phyloP scores from a whole-genome alignment of 2,113 vertebrate genomes.

The Planiliza haematocheilus region DNA sequence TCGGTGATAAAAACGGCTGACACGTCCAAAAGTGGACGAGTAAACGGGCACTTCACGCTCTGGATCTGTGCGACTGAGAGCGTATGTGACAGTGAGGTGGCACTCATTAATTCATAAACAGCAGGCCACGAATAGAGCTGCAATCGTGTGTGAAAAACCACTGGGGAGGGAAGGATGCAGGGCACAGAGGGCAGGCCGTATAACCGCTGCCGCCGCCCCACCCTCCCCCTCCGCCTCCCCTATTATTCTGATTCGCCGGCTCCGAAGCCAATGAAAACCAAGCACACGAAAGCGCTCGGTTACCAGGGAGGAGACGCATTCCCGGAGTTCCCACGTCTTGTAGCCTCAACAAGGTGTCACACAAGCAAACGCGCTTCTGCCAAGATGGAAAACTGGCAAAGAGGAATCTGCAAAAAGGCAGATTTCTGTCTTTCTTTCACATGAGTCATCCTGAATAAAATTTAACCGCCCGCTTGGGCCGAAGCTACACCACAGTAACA shows the following conservation, averaged over 20 bases:
- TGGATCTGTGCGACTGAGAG: slow-evolving; percentile 43
- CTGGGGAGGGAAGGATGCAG: slow-evolving; percentile 40
- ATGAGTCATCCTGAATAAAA: not conserved
- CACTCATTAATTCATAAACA: slow-evolving; percentile 78
- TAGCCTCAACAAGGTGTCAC: slow-evolving; percentile 13
- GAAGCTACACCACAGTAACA: not conserved
- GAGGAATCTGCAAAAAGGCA: slow-evolving; percentile 2
- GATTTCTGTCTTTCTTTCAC: slow-evolving; percentile 11
- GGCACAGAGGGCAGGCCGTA: slow-evolving; percentile 50
- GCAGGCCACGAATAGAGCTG: slow-evolving; percentile 69
- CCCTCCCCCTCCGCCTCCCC: no score
- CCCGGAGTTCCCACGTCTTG: slow-evolving; percentile 17
- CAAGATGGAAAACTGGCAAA: not conserved
- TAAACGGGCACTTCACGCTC: slow-evolving; percentile 25
- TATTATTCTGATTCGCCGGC: slow-evolving; percentile 72
- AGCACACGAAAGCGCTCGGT: slow-evolving; percentile 68
- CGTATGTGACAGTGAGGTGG: slow-evolving; percentile 59
- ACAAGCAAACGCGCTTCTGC: slow-evolving; percentile 8
- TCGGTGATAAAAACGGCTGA: not conserved
- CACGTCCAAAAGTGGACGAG: not conserved
- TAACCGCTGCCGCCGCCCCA: slow-evolving; percentile 64
- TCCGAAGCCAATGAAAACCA: slow-evolving; percentile 72
- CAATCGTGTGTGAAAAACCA: slow-evolving; percentile 51
- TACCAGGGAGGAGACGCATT: slow-evolving; percentile 67
- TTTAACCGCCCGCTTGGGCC: not conserved